Conservation (phyloP, 2,113 vertebrate species). For the Burhinus oedicnemus region DNA sequence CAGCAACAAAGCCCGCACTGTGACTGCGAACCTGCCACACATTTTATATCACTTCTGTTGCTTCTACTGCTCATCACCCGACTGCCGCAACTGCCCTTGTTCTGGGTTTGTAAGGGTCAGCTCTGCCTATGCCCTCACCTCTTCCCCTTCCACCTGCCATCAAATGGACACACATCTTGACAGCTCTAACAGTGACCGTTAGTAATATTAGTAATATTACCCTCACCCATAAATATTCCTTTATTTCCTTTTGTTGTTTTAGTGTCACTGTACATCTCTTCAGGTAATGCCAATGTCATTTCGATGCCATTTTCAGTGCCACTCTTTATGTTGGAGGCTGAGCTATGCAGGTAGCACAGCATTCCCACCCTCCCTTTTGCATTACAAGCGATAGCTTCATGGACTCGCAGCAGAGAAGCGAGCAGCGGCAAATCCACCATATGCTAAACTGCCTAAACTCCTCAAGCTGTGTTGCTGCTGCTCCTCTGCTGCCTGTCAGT, state of each 20-base stretch:
- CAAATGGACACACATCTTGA: not conserved
- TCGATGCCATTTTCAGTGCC: not conserved
- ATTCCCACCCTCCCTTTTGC: not conserved
- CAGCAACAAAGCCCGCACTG: not conserved
- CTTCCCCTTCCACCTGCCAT: not conserved
- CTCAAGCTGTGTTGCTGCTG: not conserved
- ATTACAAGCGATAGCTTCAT: not conserved
- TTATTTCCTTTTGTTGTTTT: not conserved
- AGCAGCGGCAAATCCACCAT: not conserved
- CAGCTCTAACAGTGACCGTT: not conserved
- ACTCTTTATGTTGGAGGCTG: not conserved
- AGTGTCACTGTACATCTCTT: not conserved
- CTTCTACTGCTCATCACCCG: not conserved
- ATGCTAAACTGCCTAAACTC: not conserved
- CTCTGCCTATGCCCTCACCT: not conserved
- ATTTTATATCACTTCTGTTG: not conserved
- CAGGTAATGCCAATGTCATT: not conserved
- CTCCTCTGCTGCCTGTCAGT: not conserved
- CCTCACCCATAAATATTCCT: not conserved
- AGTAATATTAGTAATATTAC: not conserved
- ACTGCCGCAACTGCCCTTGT: not conserved
- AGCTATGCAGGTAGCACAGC: fast-evolving
- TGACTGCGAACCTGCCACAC: fast-evolving
- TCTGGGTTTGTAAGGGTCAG: not conserved
- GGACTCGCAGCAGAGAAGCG: not conserved